Evolutionary conservation across 1,140 invertebrate genomes (phyloP).

Genomic region (Eueides isabella): DNA sequence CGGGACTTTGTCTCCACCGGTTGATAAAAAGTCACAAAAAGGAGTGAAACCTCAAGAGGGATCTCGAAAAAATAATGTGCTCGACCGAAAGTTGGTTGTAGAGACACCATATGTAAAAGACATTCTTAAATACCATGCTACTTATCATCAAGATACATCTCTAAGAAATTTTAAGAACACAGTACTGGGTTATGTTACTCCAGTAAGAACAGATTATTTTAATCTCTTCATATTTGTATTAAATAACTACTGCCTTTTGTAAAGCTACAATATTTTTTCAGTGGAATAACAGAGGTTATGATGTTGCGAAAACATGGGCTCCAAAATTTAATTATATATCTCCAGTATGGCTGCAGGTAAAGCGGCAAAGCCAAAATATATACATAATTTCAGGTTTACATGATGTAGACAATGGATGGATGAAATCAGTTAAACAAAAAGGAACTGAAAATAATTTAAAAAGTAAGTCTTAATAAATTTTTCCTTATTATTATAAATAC

Average conservation of each 20-base stretch:
- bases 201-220: slow-evolving; percentile 82
- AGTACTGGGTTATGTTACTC: slow-evolving; percentile 94
- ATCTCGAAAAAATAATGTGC: slow-evolving; percentile 86
- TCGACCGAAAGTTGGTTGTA: slow-evolving; percentile 86
- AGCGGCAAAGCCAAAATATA: slow-evolving; percentile 82
- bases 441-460: slow-evolving; percentile 61
- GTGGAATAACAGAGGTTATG: slow-evolving; percentile 98
- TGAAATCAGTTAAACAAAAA: slow-evolving; percentile 86
- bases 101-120: slow-evolving; percentile 86
- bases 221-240: background rate
- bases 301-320: slow-evolving; percentile 94
- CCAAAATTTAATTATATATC: slow-evolving; percentile 95
- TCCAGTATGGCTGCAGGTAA: slow-evolving; percentile 96
- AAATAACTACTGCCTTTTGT: background rate
- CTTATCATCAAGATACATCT: slow-evolving; percentile 87
- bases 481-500: slow-evolving; percentile 16
- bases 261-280: slow-evolving; percentile 69
- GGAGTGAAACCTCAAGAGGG: slow-evolving; percentile 83
- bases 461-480: slow-evolving; percentile 49
- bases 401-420: slow-evolving; percentile 93
- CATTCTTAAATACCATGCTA: slow-evolving; percentile 88
- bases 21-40: slow-evolving; percentile 77
- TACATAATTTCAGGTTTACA: slow-evolving; percentile 88
- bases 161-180: slow-evolving; percentile 86
- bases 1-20: slow-evolving; percentile 80